Conservation (phyloP, 1,140 invertebrate genomes). For the Aphelenchoides besseyi region DNA sequence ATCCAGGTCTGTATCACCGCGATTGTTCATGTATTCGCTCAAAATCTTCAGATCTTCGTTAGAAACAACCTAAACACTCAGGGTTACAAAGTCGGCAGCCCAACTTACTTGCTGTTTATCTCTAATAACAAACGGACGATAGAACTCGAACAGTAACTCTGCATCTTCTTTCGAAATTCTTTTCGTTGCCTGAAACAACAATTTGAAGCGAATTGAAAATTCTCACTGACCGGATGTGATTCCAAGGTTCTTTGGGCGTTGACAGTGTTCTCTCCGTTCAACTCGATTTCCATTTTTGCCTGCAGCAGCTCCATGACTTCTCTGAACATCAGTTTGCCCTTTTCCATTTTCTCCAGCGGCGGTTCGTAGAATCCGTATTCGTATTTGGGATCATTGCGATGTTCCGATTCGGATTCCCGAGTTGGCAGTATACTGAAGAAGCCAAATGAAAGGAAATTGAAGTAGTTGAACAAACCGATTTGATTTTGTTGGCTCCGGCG, state of each 20-base stretch:
- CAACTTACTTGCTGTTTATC: constrained; percentile 38
- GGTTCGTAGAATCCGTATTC: constrained; percentile 46
- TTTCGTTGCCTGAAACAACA: constrained; percentile 25
- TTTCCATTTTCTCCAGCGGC: constrained; percentile 40
- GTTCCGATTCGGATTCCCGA: constrained; percentile 20
- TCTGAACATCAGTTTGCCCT: constrained; percentile 34
- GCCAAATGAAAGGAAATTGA: background rate
- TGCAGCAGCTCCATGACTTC: constrained; percentile 43
- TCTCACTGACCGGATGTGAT: background rate
- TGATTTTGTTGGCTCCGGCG: constrained; percentile 21
- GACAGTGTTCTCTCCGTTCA: constrained; percentile 6
- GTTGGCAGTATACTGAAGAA: constrained; percentile 20
- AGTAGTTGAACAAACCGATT: constrained; percentile 13
- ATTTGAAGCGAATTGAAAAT: background rate
- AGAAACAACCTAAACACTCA: constrained; percentile 23
- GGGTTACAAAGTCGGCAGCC: background rate
- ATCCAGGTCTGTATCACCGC: constrained; percentile 22
- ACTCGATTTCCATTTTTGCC: constrained; percentile 36
- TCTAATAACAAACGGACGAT: constrained; percentile 36
- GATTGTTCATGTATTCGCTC: constrained; percentile 26
- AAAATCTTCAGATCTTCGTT: constrained; percentile 27
- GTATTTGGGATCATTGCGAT: constrained; percentile 12
- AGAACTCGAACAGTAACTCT: constrained; percentile 39
- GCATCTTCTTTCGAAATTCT: constrained; percentile 33
- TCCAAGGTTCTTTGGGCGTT: background rate